Evolutionary conservation across 2,797 vertebrate genomes (phyloP).

Genomic region (Pyrocephalus nanus): DNA sequence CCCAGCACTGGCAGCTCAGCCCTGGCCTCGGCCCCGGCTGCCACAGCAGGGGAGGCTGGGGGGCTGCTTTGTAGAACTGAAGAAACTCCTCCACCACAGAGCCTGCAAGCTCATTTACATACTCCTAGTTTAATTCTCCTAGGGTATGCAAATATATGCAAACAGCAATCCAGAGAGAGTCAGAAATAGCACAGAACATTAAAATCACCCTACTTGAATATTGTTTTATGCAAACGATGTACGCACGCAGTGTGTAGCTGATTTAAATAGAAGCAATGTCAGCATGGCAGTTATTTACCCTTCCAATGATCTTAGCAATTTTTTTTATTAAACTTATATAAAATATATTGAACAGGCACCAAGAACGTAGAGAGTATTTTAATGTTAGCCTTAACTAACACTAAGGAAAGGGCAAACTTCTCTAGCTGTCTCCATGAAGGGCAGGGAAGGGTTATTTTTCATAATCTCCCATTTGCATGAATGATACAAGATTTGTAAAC

Average conservation of each 20-base stretch:
- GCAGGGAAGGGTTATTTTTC: slow-evolving; percentile 27
- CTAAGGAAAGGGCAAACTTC: slow-evolving; percentile 38
- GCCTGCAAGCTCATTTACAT: slow-evolving; percentile 81
- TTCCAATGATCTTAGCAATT: slow-evolving; percentile 70
- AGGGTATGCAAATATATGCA: slow-evolving; percentile 88
- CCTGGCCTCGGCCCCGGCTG: background rate
- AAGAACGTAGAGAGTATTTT: slow-evolving; percentile 29
- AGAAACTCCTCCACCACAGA: slow-evolving; percentile 51
- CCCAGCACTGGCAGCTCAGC: background rate
- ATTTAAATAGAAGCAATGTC: slow-evolving; percentile 78
- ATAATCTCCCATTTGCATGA: background rate
- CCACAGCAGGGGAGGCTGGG: background rate
- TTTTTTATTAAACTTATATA: slow-evolving; percentile 71
- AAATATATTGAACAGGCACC: slow-evolving; percentile 55
- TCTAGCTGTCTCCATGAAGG: slow-evolving; percentile 27
- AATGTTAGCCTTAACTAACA: slow-evolving; percentile 66
- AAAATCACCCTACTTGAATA: slow-evolving; percentile 82
- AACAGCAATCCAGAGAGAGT: slow-evolving; percentile 82
- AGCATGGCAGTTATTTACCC: slow-evolving; percentile 69
- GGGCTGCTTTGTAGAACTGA: slow-evolving; percentile 37
- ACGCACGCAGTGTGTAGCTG: slow-evolving; percentile 77
- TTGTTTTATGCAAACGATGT: slow-evolving; percentile 80
- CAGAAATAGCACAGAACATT: slow-evolving; percentile 85
- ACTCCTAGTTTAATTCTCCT: slow-evolving; percentile 80
- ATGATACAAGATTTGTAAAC: background rate